Base-by-base conservation (phyloP, 2,797 vertebrate species). In the Phrynocephalus forsythii region DNA sequence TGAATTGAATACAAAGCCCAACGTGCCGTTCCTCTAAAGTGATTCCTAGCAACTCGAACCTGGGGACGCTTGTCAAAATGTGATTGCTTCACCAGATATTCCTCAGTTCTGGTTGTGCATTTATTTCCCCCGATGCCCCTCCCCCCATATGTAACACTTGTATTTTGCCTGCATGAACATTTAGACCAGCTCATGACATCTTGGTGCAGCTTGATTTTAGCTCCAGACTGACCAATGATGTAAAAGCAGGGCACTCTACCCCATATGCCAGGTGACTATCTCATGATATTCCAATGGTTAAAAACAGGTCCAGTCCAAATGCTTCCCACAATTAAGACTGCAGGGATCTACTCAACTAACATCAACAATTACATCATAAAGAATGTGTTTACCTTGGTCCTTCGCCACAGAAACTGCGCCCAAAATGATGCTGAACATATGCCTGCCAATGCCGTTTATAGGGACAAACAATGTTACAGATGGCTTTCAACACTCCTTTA, bases 341-440 rank as follows among this genome's bases (percentile, higher is more conserved):
- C n/a, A 93, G 96, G 95, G 88, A 83, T 90, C 89, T 94, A 92
- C 94, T 95, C 94, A 95, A 91, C 90, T 96, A 96, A 94, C 94
- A 96, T 96, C 96, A 97, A 96, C 95, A 96, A 95, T 97, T 95
- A 96, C 95, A 95, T 96, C 96, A 97, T 95, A 95, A 88, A 95
- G 96, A 96, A 96, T 96, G 92, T 97, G 95, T 97, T 97, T 97
- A 95, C 95, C 94, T 97, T 97, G 96, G 96, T 97, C 92, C 92
- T 88, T 87, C 79, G 95, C 96, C 97, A 96, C 90, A 90, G 83
- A 96, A 95, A 93, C 94, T 94, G 92, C 92, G 88, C 93, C 93
- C 94, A 95, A 92, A 94, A 93, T 96, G 95, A 96, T 96, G 94
- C 95, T 97, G 95, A 97, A 95, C 96, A 95, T 96, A 96, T 84